Evolutionary conservation across 2,888 invertebrate species (phyloP).

Genomic region (Macrosoma leucophasiata): DNA sequence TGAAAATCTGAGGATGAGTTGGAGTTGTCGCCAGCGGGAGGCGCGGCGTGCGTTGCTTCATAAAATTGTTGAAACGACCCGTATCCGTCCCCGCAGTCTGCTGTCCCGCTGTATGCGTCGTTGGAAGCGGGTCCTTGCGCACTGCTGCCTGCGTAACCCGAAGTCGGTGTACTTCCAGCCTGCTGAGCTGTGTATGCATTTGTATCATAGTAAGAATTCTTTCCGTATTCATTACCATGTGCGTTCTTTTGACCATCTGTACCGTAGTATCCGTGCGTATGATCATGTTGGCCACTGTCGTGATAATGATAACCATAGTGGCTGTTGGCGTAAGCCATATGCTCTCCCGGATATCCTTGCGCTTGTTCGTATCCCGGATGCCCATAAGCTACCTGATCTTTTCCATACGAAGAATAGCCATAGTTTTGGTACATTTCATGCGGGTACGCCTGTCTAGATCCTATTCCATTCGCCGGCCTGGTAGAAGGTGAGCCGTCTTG

Average conservation of each 20-base stretch:
- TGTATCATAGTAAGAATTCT: slow-evolving; percentile 66
- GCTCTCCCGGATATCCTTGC: slow-evolving; percentile 59
- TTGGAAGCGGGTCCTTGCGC: slow-evolving; percentile 46
- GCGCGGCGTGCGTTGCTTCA: slow-evolving; percentile 70
- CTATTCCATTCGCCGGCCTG: slow-evolving; percentile 57
- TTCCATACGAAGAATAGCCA: slow-evolving; percentile 69
- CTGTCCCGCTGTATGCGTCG: slow-evolving; percentile 50
- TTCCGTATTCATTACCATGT: slow-evolving; percentile 68
- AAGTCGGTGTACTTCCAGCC: slow-evolving; percentile 35
- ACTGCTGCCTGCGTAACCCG: slow-evolving; percentile 41
- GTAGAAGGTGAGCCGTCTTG: slow-evolving; percentile 51
- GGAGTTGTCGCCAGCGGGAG: slow-evolving; percentile 83
- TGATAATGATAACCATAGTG: slow-evolving; percentile 72
- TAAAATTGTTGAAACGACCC: slow-evolving; percentile 84
- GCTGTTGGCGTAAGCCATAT: slow-evolving; percentile 62
- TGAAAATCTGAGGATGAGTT: slow-evolving; percentile 96
- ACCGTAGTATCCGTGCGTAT: slow-evolving; percentile 61
- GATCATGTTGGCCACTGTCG: slow-evolving; percentile 58
- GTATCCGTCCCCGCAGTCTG: slow-evolving; percentile 79
- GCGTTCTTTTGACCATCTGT: slow-evolving; percentile 68
- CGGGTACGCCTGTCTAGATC: slow-evolving; percentile 55
- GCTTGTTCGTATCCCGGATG: slow-evolving; percentile 75
- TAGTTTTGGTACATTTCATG: slow-evolving; percentile 72
- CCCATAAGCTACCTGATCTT: slow-evolving; percentile 71
- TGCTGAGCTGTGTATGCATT: slow-evolving; percentile 55